These are phyloP conservation scores for Coluber constrictor DNA, from an alignment of 2,797 vertebrate species.

Conservation along the genomic window DNA sequence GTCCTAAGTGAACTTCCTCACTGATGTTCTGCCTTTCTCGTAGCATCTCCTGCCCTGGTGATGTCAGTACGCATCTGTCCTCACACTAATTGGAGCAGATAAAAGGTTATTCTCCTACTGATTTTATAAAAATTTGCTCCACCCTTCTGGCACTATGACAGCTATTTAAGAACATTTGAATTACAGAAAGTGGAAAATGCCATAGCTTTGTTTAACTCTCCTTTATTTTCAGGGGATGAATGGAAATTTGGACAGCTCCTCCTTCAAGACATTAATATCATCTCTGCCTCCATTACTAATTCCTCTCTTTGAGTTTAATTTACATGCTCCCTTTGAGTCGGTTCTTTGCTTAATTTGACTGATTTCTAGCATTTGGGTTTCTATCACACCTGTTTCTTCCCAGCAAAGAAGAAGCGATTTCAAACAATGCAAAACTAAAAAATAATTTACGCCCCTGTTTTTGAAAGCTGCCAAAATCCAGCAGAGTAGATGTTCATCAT, in stretches of 20 bases:
- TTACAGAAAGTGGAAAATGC: background rate
- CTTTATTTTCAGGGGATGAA: background rate
- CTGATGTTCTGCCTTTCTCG: background rate
- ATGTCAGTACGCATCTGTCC: background rate
- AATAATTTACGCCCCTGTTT: constrained; percentile 13
- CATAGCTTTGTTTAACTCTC: background rate
- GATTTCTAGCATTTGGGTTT: background rate
- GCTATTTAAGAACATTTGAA: background rate
- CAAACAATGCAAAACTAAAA: constrained; percentile 13
- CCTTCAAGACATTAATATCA: background rate
- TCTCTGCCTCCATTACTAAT: background rate
- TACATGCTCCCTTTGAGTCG: background rate
- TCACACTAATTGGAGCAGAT: background rate
- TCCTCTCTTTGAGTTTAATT: background rate
- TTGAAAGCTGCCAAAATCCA: constrained; percentile 14
- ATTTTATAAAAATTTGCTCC: background rate
- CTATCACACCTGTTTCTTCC: constrained; percentile 12
- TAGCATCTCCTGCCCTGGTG: background rate
- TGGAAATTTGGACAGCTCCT: background rate
- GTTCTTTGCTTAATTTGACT: constrained; percentile 22
- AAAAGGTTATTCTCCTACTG: background rate
- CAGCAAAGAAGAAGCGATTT: background rate
- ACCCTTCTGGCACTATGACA: background rate
- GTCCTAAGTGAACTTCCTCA: background rate
- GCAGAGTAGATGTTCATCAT: constrained; percentile 5